Percentiles rank a stretch among this genome's conserved stretches.
phyloP scores from a whole-genome alignment of 2,888 invertebrate species.

The Dusona sp. region DNA sequence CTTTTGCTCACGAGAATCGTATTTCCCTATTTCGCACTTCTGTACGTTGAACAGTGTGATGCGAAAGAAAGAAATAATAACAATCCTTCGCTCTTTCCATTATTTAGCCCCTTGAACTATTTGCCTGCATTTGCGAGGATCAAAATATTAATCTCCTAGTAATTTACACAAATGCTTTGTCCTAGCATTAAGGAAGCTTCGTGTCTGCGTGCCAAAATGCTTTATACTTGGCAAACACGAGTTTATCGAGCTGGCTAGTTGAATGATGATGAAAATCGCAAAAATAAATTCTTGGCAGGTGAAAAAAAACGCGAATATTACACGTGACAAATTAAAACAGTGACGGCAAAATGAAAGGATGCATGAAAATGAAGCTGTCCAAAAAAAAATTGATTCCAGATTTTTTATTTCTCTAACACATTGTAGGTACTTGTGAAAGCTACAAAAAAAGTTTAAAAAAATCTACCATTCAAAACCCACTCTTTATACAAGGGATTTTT shows the following conservation, averaged over 20 bases:
- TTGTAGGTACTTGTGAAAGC: no score
- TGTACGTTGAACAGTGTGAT: background rate
- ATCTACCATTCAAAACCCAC: no score
- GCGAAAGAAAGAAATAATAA: background rate
- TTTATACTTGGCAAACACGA: constrained; percentile 19
- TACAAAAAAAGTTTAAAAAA: no score
- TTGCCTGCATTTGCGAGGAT: background rate
- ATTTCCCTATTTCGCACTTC: constrained; percentile 18
- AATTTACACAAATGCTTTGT: constrained; percentile 17
- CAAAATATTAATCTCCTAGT: constrained; percentile 11
- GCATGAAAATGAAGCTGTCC: background rate
- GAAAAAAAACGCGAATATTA: background rate
- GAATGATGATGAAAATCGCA: constrained; percentile 14
- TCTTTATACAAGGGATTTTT: no score
- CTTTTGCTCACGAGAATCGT: constrained; percentile 6
- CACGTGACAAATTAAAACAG: background rate
- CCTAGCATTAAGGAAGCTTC: constrained; percentile 8
- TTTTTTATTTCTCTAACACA: no score
- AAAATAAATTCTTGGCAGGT: constrained; percentile 2
- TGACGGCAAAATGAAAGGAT: background rate
- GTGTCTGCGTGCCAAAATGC: constrained; percentile 36
- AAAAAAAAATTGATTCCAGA: no score
- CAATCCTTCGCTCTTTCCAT: constrained; percentile 34
- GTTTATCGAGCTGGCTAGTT: constrained; percentile 60
- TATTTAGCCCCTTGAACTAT: constrained; percentile 19